These are phyloP conservation scores for Nomada lathburiana DNA, from an alignment of 2,888 invertebrate genomes.

Conservation along the genomic window DNA sequence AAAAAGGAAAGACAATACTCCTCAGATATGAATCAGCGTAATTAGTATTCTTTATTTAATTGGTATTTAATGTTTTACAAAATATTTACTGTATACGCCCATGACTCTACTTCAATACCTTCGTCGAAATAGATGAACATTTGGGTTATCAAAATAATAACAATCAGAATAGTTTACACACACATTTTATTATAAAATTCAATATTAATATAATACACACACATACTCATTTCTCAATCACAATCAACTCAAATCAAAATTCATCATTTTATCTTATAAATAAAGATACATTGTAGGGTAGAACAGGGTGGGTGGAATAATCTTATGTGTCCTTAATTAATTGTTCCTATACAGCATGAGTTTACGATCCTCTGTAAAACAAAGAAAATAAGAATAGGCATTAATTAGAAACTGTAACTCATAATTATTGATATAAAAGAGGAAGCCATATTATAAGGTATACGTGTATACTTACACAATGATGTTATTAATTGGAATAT, in stretches of 20 bases:
- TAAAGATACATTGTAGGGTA: conserved; percentile 63
- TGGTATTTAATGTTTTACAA: not conserved
- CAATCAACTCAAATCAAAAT: conserved; percentile 71
- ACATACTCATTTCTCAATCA: conserved; percentile 69
- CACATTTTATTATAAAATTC: conserved; percentile 74
- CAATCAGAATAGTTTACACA: conserved; percentile 1
- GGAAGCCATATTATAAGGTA: too few relatives aligned
- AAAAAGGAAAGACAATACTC: not conserved
- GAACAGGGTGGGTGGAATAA: conserved; percentile 66
- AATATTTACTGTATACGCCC: not conserved
- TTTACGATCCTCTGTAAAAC: conserved; percentile 80
- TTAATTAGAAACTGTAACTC: conserved; percentile 71
- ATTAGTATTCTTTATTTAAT: too few relatives aligned
- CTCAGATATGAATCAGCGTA: too few relatives aligned
- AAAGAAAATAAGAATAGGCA: conserved; percentile 20
- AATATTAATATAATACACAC: conserved; percentile 70
- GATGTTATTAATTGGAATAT: conserved; percentile 99
- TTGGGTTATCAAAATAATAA: too few relatives aligned
- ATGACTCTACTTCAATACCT: too few relatives aligned
- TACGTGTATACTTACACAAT: conserved; percentile 91
- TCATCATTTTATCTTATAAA: conserved; percentile 77
- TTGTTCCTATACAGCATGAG: conserved; percentile 49
- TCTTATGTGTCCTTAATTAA: conserved; percentile 74
- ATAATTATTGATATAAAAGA: not conserved
- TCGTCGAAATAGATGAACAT: too few relatives aligned